Conservation (phyloP, 2,888 invertebrate species). For the Dioctria rufipes region DNA sequence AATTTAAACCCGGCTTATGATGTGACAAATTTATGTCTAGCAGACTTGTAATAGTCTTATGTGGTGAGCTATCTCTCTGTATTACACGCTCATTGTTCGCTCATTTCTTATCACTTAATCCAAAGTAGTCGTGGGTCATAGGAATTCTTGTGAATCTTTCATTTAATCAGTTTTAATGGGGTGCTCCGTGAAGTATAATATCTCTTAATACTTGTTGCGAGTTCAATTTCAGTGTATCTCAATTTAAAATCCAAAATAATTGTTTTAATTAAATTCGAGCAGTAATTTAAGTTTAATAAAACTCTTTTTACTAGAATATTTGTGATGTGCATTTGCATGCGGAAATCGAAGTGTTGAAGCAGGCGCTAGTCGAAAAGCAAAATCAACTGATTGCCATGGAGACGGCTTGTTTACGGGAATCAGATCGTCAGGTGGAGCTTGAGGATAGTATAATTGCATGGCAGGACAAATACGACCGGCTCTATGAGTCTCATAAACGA, state of each 20-base stretch:
- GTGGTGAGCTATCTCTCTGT: too few relatives aligned
- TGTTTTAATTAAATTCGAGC: neutral
- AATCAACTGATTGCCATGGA: constrained; percentile 89
- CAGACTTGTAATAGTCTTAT: too few relatives aligned
- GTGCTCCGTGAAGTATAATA: neutral
- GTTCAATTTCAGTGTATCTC: too few relatives aligned
- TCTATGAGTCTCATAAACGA: constrained; percentile 93
- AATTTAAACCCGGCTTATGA: neutral
- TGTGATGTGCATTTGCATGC: constrained; percentile 82
- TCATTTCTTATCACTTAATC: constrained; percentile 20
- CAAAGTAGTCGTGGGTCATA: neutral
- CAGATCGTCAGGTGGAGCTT: constrained; percentile 83
- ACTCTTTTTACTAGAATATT: constrained; percentile 61
- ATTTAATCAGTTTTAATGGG: constrained; percentile 18
- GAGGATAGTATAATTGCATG: constrained; percentile 89
- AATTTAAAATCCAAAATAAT: too few relatives aligned
- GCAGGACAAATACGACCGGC: constrained; percentile 94
- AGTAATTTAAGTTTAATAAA: neutral
- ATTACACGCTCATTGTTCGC: neutral
- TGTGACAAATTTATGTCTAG: neutral
- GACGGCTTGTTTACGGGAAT: constrained; percentile 86
- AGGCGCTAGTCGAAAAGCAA: constrained; percentile 85
- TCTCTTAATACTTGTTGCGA: too few relatives aligned
- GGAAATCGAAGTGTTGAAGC: constrained; percentile 89
- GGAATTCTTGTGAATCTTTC: neutral